Evolutionary conservation across 2,797 vertebrate species (phyloP).

Genomic region (Scyliorhinus canicula): DNA sequence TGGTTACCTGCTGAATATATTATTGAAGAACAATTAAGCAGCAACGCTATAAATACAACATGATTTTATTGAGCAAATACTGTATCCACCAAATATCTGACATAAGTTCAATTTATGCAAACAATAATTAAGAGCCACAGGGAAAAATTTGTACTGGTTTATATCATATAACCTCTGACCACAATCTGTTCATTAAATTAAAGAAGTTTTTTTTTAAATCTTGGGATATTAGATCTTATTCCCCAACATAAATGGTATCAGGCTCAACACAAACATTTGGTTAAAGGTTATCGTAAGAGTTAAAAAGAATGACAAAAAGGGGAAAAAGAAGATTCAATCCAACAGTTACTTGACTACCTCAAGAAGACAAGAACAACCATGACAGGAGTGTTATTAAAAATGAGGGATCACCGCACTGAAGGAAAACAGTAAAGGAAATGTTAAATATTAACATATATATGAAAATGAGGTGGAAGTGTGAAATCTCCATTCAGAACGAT

Average conservation of each 20-base stretch:
- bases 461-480: neutral
- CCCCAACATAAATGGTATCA: neutral
- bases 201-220: neutral
- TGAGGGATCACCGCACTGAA: neutral
- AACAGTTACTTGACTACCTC: neutral
- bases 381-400: neutral
- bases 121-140: neutral
- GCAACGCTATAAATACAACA: neutral
- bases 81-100: neutral
- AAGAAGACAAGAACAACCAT: neutral
- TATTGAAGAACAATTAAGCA: neutral
- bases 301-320: neutral
- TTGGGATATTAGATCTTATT: neutral
- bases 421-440: neutral
- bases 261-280: neutral
- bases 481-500: neutral
- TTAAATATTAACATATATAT: slow-evolving; percentile 17
- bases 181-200: neutral
- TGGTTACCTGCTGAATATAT: neutral
- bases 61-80: neutral
- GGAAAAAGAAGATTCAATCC: neutral
- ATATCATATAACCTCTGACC: neutral
- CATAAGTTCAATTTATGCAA: neutral
- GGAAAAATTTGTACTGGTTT: neutral
- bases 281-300: neutral